These are phyloP conservation scores for Cephalopterus ornatus DNA, from an alignment of 2,113 vertebrate genomes.

Conservation along the genomic window DNA sequence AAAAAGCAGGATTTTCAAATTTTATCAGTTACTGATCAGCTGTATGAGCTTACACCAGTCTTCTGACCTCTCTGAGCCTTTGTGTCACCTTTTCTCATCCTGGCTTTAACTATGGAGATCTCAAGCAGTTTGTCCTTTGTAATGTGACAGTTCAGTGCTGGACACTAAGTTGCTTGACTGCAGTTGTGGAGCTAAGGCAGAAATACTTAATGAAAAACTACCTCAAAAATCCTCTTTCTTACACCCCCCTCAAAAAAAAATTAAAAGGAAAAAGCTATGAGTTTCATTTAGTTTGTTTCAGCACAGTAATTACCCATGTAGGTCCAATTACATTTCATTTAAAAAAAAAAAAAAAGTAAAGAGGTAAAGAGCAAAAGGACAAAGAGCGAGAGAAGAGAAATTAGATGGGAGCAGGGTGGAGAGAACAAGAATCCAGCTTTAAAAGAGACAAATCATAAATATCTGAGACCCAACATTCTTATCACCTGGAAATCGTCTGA, in stretches of 20 bases:
- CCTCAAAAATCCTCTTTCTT: background rate
- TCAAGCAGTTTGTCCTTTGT: background rate
- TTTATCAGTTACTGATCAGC: constrained; percentile 40
- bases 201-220: background rate
- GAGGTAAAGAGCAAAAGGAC: background rate
- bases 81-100: constrained; percentile 14
- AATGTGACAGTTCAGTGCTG: background rate
- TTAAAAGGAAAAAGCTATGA: background rate
- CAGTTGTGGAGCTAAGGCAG: background rate
- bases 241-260: background rate
- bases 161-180: background rate
- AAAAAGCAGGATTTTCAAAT: constrained; percentile 38
- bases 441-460: background rate
- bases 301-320: background rate
- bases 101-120: background rate
- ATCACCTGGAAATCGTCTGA: background rate
- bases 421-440: background rate
- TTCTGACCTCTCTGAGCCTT: constrained; percentile 1
- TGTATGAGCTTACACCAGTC: background rate
- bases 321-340: background rate
- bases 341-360: background rate
- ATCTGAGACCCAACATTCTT: background rate
- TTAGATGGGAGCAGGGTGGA: background rate
- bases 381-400: background rate
- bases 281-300: background rate